These are phyloP conservation scores for Hydrocynus forskahlii DNA, from an alignment of 2,797 vertebrate genomes.

Conservation along the genomic window DNA sequence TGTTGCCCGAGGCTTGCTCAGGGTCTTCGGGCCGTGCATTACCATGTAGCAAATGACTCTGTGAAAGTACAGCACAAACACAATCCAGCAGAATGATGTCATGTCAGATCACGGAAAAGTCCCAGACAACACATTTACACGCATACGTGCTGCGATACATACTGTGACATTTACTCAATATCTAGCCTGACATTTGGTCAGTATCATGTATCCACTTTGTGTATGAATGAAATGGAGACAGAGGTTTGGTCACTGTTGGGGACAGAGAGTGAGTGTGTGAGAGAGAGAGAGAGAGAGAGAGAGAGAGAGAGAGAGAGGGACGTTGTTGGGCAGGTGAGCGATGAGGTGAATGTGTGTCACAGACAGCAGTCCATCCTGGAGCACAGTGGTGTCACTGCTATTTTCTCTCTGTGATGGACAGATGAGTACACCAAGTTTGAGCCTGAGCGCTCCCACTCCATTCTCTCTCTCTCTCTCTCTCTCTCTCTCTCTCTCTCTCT, in stretches of 20 bases:
- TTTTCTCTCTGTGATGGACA: conserved; percentile 64
- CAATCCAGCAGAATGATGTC: conserved; percentile 34
- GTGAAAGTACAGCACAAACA: conserved; percentile 45
- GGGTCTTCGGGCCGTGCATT: conserved; percentile 33
- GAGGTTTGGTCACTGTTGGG: conserved; percentile 8
- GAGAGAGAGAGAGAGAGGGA: conserved; percentile 43
- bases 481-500: conserved; percentile 9
- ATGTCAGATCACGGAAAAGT: conserved; percentile 36
- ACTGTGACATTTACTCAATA: conserved; percentile 46
- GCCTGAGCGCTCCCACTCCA: conserved; percentile 32
- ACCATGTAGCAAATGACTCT: conserved; percentile 40
- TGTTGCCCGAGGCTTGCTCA: conserved; percentile 18
- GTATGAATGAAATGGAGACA: background rate
- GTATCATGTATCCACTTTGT: conserved; percentile 6
- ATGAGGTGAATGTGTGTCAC: conserved; percentile 57
- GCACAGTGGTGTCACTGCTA: conserved; percentile 52
- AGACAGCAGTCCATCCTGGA: conserved; percentile 54
- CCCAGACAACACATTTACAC: conserved; percentile 42
- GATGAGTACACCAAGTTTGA: conserved; percentile 59
- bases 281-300: background rate
- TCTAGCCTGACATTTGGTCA: conserved; percentile 25
- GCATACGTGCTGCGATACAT: conserved; percentile 40
- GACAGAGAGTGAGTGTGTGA: background rate
- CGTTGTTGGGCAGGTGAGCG: conserved; percentile 54
- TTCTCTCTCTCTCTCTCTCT: conserved; percentile 15